Evolutionary conservation across 2,797 vertebrate genomes (phyloP).

Genomic region (Pitangus sulphuratus): DNA sequence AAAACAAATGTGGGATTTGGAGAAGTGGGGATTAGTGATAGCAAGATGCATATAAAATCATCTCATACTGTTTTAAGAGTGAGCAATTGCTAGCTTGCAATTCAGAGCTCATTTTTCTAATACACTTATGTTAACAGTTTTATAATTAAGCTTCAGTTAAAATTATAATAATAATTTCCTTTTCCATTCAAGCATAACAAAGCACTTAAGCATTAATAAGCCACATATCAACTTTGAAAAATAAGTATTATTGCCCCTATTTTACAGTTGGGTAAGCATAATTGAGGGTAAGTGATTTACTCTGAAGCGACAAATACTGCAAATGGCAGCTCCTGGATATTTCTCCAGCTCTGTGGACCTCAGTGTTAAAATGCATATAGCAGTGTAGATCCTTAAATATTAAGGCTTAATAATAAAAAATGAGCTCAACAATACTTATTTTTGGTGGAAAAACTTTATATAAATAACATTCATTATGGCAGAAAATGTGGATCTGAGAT

Average conservation of each 20-base stretch:
- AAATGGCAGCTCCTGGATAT: background rate
- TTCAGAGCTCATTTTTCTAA: slow-evolving; percentile 26
- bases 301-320: background rate
- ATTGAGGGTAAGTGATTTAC: background rate
- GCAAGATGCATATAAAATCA: slow-evolving; percentile 28
- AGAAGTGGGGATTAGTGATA: background rate
- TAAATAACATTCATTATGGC: background rate
- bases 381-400: background rate
- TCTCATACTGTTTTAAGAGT: background rate
- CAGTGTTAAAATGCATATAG: background rate
- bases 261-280: slow-evolving; percentile 8
- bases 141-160: slow-evolving; percentile 45
- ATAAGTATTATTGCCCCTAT: slow-evolving; percentile 1
- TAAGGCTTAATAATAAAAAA: background rate
- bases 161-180: slow-evolving; percentile 35
- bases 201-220: slow-evolving; percentile 46
- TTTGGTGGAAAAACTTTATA: background rate
- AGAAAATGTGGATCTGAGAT: background rate
- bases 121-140: slow-evolving; percentile 41
- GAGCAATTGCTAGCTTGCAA: background rate
- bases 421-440: background rate
- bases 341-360: background rate
- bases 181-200: slow-evolving; percentile 36
- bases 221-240: background rate
- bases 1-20: background rate